Evolutionary conservation across 2,888 invertebrate species (phyloP).

Genomic region (Elaeidobius kamerunicus): DNA sequence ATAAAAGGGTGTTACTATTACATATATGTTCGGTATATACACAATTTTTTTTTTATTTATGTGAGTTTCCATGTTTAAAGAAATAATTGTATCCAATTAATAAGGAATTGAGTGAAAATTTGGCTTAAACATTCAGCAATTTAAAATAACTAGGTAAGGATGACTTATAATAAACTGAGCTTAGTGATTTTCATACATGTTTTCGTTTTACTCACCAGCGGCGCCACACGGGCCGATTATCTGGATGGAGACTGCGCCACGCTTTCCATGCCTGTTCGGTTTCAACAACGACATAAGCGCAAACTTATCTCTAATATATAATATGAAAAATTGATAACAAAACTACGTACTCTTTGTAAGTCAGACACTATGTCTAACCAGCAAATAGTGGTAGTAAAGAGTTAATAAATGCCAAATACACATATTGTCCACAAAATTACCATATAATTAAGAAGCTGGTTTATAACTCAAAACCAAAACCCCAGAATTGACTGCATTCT

Average conservation of each 20-base stretch:
- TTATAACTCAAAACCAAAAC: too few species aligned
- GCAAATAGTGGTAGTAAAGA: slow-evolving; percentile 29
- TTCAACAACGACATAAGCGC: slow-evolving; percentile 52
- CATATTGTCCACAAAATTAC: too few species aligned
- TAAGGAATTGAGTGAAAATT: not conserved
- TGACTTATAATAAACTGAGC: slow-evolving; percentile 11
- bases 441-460: too few species aligned
- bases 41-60: too few species aligned
- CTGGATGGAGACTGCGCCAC: slow-evolving; percentile 50
- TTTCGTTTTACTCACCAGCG: slow-evolving; percentile 50
- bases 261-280: slow-evolving; percentile 52
- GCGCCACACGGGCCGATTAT: slow-evolving; percentile 49
- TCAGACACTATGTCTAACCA: slow-evolving; percentile 20
- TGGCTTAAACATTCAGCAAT: slow-evolving; percentile 26
- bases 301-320: slow-evolving; percentile 46
- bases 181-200: slow-evolving; percentile 13
- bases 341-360: slow-evolving; percentile 23
- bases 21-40: too few species aligned
- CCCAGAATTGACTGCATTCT: too few species aligned
- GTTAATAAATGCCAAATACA: slow-evolving; percentile 30
- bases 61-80: not conserved
- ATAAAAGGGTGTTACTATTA: too few species aligned
- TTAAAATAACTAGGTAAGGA: slow-evolving; percentile 35
- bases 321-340: slow-evolving; percentile 22
- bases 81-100: not conserved